Percentiles rank a stretch among this genome's conserved stretches.
Conservation (phyloP, 2,113 vertebrate genomes). For the Microcebus jonahi region DNA sequence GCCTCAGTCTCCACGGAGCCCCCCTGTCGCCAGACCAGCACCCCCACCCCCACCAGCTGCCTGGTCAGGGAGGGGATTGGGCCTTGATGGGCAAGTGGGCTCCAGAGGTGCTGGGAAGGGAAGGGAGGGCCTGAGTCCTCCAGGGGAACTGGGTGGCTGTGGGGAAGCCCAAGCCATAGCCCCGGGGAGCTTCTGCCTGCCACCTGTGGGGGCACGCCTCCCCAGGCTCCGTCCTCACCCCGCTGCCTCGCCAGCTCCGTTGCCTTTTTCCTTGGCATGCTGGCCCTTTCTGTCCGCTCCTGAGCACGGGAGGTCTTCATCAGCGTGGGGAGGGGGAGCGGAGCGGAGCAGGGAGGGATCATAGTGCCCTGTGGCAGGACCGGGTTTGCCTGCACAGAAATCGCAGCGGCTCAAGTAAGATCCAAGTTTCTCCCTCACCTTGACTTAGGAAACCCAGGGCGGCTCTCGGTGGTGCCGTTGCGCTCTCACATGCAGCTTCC, state of each 20-base stretch:
- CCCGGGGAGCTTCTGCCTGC: neutral
- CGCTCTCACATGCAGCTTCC: neutral
- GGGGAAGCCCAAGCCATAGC: too few species aligned
- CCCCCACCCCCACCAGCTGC: too few species aligned
- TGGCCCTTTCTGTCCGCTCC: neutral
- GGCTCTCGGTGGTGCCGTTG: accelerated
- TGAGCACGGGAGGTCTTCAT: accelerated
- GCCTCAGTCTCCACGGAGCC: neutral
- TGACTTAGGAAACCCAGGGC: accelerated
- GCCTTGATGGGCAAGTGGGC: too few species aligned
- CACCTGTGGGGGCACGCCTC: neutral
- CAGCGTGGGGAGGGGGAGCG: too few species aligned
- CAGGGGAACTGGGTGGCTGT: too few species aligned
- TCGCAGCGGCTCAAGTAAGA: neutral
- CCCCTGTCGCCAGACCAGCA: neutral
- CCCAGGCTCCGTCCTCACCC: neutral
- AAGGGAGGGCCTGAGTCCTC: too few species aligned
- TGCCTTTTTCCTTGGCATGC: neutral
- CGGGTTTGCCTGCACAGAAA: neutral
- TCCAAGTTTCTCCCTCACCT: neutral
- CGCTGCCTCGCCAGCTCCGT: neutral
- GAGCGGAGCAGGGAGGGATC: too few species aligned
- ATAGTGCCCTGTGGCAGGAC: accelerated
- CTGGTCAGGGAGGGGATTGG: too few species aligned
- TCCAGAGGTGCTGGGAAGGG: neutral